These are phyloP conservation scores for Cremastinae sp. DNA, from an alignment of 2,888 invertebrate species.

Conservation along the genomic window DNA sequence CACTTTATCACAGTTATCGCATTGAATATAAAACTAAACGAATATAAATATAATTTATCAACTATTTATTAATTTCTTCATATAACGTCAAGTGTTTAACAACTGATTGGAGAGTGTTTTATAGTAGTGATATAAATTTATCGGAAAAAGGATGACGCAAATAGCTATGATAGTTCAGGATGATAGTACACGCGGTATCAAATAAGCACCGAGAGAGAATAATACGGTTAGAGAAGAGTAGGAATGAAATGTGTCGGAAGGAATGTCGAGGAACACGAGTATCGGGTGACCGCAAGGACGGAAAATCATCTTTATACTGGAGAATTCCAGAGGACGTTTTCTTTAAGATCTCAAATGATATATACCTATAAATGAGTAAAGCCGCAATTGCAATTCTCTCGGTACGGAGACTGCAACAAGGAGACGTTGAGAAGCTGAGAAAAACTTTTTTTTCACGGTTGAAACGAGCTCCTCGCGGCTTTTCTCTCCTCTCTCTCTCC, in stretches of 20 bases:
- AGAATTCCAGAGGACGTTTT: conserved; percentile 46
- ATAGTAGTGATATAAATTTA: background rate
- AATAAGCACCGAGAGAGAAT: conserved; percentile 17
- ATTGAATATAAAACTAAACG: too few species aligned
- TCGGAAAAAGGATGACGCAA: too few species aligned
- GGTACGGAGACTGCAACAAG: conserved; percentile 13
- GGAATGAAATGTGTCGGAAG: conserved; percentile 50
- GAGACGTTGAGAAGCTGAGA: background rate
- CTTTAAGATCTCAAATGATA: background rate
- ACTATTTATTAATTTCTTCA: too few species aligned
- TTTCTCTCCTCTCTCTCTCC: conserved; percentile 13
- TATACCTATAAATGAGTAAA: background rate
- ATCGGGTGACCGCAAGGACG: conserved; percentile 5
- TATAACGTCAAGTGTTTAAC: too few species aligned
- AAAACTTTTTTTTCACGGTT: conserved; percentile 2
- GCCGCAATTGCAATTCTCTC: conserved; percentile 36
- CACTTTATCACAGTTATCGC: too few species aligned
- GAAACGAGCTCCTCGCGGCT: conserved; percentile 25
- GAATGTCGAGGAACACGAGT: conserved; percentile 18
- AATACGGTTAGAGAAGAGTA: conserved; percentile 31
- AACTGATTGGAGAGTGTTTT: too few species aligned
- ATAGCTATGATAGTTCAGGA: background rate
- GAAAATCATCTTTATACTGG: conserved; percentile 31
- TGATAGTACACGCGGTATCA: background rate
- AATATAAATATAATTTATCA: too few species aligned